A percentile compares a stretch with the other conserved stretches of the same genome.
Conservation (phyloP, 1,140 invertebrate genomes). For the Parasteatoda tepidariorum region DNA sequence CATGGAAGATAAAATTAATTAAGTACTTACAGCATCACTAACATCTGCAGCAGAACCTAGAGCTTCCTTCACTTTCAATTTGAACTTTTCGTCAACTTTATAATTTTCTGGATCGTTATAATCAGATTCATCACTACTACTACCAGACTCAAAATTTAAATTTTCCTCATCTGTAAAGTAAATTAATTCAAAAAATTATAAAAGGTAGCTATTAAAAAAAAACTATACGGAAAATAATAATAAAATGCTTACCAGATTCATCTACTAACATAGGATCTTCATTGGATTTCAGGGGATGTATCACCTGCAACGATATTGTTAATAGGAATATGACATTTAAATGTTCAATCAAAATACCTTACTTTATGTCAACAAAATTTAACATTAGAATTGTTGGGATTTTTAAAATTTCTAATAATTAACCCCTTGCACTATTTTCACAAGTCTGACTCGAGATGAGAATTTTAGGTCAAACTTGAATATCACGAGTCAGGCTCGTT, state of each 20-base stretch:
- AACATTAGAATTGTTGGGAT: no score
- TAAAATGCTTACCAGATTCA: slow-evolving; percentile 25
- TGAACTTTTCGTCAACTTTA: slow-evolving; percentile 35
- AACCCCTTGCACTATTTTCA: no score
- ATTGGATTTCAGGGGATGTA: slow-evolving; percentile 14
- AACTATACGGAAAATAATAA: background rate
- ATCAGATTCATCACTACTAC: slow-evolving; percentile 32
- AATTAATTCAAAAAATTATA: slow-evolving; percentile 11
- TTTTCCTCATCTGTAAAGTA: slow-evolving; percentile 27
- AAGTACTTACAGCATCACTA: slow-evolving; percentile 51
- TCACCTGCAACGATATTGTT: slow-evolving; percentile 13
- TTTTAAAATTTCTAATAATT: no score
- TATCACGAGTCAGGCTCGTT: no score
- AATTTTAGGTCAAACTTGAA: no score
- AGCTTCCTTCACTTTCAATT: slow-evolving; percentile 24
- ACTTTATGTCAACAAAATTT: no score
- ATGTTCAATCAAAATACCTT: no score
- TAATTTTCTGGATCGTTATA: background rate
- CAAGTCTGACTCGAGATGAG: no score
- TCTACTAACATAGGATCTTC: slow-evolving; percentile 26
- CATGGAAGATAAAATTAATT: no score
- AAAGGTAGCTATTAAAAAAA: background rate
- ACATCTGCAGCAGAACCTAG: slow-evolving; percentile 42
- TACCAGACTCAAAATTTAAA: slow-evolving; percentile 42
- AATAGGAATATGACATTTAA: background rate